A percentile compares a stretch with the other conserved stretches of the same genome.
These are phyloP conservation scores for Auanema sp. DNA, from an alignment of 2,888 invertebrate species.

Conservation along the genomic window DNA sequence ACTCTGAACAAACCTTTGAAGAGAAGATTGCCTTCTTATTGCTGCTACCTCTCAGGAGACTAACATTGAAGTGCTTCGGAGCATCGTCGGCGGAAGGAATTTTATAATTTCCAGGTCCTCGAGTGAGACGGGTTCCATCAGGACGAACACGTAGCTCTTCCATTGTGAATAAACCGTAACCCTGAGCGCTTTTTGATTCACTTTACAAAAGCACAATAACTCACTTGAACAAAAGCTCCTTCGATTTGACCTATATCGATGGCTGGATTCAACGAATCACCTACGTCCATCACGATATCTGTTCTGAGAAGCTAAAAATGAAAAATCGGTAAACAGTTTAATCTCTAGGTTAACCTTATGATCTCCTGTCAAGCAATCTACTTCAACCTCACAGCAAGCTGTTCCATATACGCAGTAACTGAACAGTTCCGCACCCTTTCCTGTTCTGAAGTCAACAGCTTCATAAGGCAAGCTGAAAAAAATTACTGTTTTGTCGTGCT, in stretches of 20 bases:
- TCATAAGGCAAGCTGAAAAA: slow-evolving; percentile 49
- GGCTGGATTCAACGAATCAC: slow-evolving; percentile 89
- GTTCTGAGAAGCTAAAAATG: slow-evolving; percentile 77
- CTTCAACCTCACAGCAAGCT: slow-evolving; percentile 85
- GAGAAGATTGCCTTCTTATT: slow-evolving; percentile 90
- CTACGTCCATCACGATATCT: slow-evolving; percentile 94
- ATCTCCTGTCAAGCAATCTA: slow-evolving; percentile 90
- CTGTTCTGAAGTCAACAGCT: slow-evolving; percentile 52
- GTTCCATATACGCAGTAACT: slow-evolving; percentile 85
- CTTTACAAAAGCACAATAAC: too few relatives aligned
- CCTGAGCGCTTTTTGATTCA: too few relatives aligned
- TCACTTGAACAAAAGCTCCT: slow-evolving; percentile 82
- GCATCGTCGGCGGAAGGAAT: slow-evolving; percentile 89
- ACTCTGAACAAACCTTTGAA: slow-evolving; percentile 76
- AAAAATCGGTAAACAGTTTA: slow-evolving; percentile 2
- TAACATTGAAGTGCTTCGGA: slow-evolving; percentile 87
- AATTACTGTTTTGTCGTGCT: background rate
- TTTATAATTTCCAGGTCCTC: slow-evolving; percentile 91
- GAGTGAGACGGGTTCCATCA: slow-evolving; percentile 68
- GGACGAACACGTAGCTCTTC: slow-evolving; percentile 85
- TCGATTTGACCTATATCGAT: slow-evolving; percentile 95
- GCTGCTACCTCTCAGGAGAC: slow-evolving; percentile 83
- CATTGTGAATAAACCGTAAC: slow-evolving; percentile 86
- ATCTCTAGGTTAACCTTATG: slow-evolving; percentile 72
- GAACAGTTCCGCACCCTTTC: slow-evolving; percentile 76